Conservation (phyloP, 2,113 vertebrate genomes). For the Tinamus guttatus region DNA sequence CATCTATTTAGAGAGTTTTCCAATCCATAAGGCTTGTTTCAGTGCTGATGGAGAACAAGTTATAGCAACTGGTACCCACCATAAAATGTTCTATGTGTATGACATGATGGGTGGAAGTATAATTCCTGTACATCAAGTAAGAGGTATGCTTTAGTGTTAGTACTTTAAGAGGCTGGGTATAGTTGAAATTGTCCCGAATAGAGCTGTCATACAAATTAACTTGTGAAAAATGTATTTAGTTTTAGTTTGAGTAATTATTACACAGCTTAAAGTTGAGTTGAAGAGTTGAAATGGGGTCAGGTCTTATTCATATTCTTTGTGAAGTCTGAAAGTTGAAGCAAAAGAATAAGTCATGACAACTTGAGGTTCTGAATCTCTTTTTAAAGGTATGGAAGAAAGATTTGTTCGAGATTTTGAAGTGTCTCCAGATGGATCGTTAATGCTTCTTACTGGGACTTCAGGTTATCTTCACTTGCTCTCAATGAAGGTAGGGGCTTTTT, state of each 20-base stretch:
- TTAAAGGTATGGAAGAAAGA: constrained; percentile 88
- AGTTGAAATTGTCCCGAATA: background rate
- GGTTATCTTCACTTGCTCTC: constrained; percentile 92
- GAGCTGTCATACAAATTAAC: background rate
- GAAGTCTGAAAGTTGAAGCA: background rate
- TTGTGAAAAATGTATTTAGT: background rate
- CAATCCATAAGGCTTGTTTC: constrained; percentile 88
- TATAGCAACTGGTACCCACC: constrained; percentile 88
- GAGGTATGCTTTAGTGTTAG: constrained; percentile 79
- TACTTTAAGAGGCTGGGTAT: background rate
- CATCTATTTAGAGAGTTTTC: constrained; percentile 91
- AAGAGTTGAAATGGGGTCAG: background rate
- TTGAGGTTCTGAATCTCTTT: background rate
- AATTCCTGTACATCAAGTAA: constrained; percentile 82
- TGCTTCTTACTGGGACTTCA: constrained; percentile 88
- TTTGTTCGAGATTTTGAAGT: constrained; percentile 88
- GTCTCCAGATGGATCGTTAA: constrained; percentile 88
- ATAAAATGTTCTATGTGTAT: constrained; percentile 93
- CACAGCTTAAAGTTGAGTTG: background rate
- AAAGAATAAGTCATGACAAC: background rate
- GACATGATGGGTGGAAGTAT: constrained; percentile 94
- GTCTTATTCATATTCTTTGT: background rate
- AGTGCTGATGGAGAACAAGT: constrained; percentile 87
- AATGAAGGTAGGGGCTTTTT: constrained; percentile 83
- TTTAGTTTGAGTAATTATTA: background rate